These are phyloP conservation scores for Corythaeola cristata DNA, from an alignment of 2,113 vertebrate genomes.

Conservation along the genomic window DNA sequence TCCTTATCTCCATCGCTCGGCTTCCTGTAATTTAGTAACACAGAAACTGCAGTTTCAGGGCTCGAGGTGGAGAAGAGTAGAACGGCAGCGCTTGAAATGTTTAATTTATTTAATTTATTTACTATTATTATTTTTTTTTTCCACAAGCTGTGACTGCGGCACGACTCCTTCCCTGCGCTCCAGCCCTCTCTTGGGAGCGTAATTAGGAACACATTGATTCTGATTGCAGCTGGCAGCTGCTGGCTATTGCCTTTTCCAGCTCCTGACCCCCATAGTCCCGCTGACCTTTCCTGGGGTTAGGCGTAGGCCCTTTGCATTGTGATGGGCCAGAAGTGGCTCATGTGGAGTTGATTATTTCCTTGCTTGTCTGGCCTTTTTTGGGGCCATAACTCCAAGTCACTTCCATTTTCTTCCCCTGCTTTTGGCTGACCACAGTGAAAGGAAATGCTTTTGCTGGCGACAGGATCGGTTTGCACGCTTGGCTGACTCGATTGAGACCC, in stretches of 20 bases:
- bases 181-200: constrained; percentile 30
- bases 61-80: constrained; percentile 3
- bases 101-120: background rate
- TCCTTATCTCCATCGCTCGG: constrained; percentile 49
- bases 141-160: constrained; percentile 17
- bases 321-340: constrained; percentile 82
- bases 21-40: constrained; percentile 57
- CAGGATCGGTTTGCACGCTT: constrained; percentile 65
- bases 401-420: constrained; percentile 76
- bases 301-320: constrained; percentile 81
- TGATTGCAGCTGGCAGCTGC: constrained; percentile 73
- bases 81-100: constrained; percentile 28
- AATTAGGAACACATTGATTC: constrained; percentile 78
- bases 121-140: background rate
- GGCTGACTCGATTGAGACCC: constrained; percentile 60
- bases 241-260: constrained; percentile 74
- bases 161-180: background rate
- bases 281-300: constrained; percentile 84
- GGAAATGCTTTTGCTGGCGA: constrained; percentile 75
- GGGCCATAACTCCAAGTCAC: constrained; percentile 77
- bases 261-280: constrained; percentile 74
- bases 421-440: constrained; percentile 72
- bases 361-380: constrained; percentile 82
- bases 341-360: constrained; percentile 96
- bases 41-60: background rate